Evolutionary conservation across 1,140 invertebrate genomes (phyloP), one percentile per base, ranked within the genome.

Genomic region (Drosophila takahashii): DNA sequence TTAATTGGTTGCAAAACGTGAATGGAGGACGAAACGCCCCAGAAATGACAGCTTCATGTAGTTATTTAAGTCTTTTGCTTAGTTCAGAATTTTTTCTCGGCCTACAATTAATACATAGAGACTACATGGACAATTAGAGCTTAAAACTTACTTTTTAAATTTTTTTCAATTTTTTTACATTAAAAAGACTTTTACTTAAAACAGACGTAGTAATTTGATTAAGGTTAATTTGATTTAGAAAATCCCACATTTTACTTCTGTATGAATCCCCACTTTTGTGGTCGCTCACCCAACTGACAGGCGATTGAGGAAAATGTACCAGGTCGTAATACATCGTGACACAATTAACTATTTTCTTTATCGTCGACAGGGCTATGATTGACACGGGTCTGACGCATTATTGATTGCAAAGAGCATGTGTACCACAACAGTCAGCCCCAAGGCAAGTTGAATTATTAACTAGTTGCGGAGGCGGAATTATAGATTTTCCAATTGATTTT

Each of bases 301-400:
- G 29, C 9, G 29, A 32, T 32, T 32, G 51, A 26, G 50, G 37
- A 22, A 44, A 13, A 15, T 10, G 13, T 6, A 26, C 32, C 34
- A 29, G 57, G 9, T 15, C 8, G 11, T 11, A 53, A 36, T 2
- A 18, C 32, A 37, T 18, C 48, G 51, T 44, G 50, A 42, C 75
- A 56, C 71, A 58, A 61, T 67, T 69, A 64, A 56, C 41, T 15
- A 34, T 27, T 15, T 16, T 47, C 27, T n/a, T 27, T 51, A 52
- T 36, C 16, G 32, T 37, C 32, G 15, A 11, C 37, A 27, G 53
- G 3, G 15, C 34, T 42, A 60, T 74, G 51, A 76, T 71, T 70
- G 74, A 72, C 51, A 52, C 58, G 61, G 44, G 56, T 75, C 50
- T 52, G 52, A 61, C 56, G 45, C 37, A 67, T 74, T 78, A 80